Conservation (phyloP, 2,113 vertebrate species). For the Perca flavescens region DNA sequence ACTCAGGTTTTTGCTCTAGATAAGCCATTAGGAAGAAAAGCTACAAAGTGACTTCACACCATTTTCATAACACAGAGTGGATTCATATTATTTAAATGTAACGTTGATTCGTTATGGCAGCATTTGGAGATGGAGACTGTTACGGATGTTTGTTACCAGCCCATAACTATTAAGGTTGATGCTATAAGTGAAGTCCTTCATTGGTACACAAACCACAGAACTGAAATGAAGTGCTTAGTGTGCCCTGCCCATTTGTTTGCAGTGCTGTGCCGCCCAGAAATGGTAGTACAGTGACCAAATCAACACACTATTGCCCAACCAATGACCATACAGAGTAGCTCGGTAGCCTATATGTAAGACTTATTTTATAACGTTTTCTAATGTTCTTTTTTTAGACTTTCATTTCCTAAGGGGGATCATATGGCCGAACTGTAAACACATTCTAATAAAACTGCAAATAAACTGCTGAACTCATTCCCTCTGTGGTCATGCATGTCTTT, state of each 20-base stretch:
- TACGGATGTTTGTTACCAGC: conserved; percentile 49
- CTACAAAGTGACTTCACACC: conserved; percentile 47
- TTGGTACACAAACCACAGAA: conserved; percentile 20
- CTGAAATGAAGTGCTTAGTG: conserved; percentile 27
- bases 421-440: conserved; percentile 70
- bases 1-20: conserved; percentile 81
- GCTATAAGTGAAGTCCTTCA: conserved; percentile 28
- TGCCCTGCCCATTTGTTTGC: conserved; percentile 41
- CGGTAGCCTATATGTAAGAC: conserved; percentile 55
- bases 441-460: conserved; percentile 76
- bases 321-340: conserved; percentile 52
- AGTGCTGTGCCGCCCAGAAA: conserved; percentile 15
- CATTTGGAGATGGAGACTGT: conserved; percentile 72
- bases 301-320: conserved; percentile 30
- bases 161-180: conserved; percentile 33
- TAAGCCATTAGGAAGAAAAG: conserved; percentile 70
- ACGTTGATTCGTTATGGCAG: conserved; percentile 39
- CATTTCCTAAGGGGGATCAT: conserved; percentile 54
- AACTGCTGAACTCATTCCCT: conserved; percentile 69
- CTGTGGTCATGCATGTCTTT: conserved; percentile 34
- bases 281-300: conserved; percentile 23
- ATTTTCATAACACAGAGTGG: conserved; percentile 20
- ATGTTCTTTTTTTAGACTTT: conserved; percentile 67
- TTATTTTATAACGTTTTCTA: conserved; percentile 73
- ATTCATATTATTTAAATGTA: conserved; percentile 38